A percentile compares a stretch with the other conserved stretches of the same genome.
Conservation (phyloP, 1,140 invertebrate genomes). For the Drosophila funebris region DNA sequence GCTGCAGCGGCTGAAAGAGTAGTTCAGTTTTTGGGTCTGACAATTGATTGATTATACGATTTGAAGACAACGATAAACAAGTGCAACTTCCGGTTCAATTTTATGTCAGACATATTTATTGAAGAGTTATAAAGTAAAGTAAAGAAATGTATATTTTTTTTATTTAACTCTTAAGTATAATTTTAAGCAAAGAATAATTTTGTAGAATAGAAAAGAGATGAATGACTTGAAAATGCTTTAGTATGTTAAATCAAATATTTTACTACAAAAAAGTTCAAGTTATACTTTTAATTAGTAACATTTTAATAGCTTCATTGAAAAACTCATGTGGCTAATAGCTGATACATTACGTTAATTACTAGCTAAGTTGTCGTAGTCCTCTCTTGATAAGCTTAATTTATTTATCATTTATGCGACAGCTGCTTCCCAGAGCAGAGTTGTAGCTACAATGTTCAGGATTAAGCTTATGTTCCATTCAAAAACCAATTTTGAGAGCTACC, state of each 20-base stretch:
- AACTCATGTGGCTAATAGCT: too few relatives aligned
- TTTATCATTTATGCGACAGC: constrained; percentile 1
- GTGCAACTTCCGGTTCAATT: not conserved
- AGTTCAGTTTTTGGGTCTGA: not conserved
- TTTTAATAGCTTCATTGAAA: too few relatives aligned
- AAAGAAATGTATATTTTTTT: too few relatives aligned
- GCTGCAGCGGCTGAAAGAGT: not conserved
- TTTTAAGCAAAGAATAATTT: too few relatives aligned
- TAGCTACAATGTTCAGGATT: constrained; percentile 39
- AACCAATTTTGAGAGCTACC: constrained; percentile 28
- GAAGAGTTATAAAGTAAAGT: too few relatives aligned
- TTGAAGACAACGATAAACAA: not conserved
- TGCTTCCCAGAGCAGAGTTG: constrained; percentile 10
- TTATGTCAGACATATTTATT: not conserved
- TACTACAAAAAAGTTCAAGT: too few relatives aligned
- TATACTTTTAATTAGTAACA: too few relatives aligned
- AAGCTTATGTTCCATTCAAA: constrained; percentile 25
- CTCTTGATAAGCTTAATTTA: not conserved
- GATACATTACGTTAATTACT: too few relatives aligned
- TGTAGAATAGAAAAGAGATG: too few relatives aligned
- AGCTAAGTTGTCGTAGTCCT: not conserved
- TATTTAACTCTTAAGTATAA: too few relatives aligned
- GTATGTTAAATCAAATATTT: too few relatives aligned
- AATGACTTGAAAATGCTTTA: too few relatives aligned
- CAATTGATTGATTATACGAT: not conserved